Conservation (phyloP, 1,140 invertebrate genomes). For the Hypothenemus hampei region DNA sequence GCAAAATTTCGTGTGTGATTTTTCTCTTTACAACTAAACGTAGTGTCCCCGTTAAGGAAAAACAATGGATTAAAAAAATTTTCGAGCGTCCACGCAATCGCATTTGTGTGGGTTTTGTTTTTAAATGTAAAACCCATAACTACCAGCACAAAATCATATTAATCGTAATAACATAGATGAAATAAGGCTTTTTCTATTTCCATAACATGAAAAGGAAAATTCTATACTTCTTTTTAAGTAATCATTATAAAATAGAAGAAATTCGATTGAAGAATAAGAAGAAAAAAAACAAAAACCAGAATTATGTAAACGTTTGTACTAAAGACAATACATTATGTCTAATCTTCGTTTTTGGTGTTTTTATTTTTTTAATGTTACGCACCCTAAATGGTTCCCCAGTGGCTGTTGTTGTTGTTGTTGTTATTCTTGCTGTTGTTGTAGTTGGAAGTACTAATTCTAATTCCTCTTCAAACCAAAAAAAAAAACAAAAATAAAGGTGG, state of each 20-base stretch:
- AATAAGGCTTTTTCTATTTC: constrained; percentile 23
- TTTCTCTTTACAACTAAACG: too few species aligned
- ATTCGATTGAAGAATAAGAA: too few species aligned
- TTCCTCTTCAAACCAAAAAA: too few species aligned
- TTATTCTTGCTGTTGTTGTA: too few species aligned
- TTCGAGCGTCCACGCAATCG: not conserved
- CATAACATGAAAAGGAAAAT: constrained; percentile 18
- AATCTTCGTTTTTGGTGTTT: constrained; percentile 10
- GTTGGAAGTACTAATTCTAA: too few species aligned
- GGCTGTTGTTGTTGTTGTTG: too few species aligned
- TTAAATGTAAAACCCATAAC: constrained; percentile 22
- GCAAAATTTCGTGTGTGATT: too few species aligned
- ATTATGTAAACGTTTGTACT: constrained; percentile 24
- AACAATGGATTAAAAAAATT: too few species aligned
- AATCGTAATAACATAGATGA: constrained; percentile 23
- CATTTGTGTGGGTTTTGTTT: constrained; percentile 21
- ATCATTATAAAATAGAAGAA: too few species aligned
- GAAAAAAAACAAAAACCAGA: constrained; percentile 20
- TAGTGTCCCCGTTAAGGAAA: too few species aligned
- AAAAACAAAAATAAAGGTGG: too few species aligned
- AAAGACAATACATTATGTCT: constrained; percentile 24
- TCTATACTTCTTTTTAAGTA: constrained; percentile 21
- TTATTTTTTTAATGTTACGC: not conserved
- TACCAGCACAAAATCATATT: constrained; percentile 19
- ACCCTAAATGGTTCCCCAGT: too few species aligned